A percentile compares a stretch with the other conserved stretches of the same genome.
Evolutionary conservation across 2,888 invertebrate genomes (phyloP).

Genomic region (Leptogaster cylindrica): DNA sequence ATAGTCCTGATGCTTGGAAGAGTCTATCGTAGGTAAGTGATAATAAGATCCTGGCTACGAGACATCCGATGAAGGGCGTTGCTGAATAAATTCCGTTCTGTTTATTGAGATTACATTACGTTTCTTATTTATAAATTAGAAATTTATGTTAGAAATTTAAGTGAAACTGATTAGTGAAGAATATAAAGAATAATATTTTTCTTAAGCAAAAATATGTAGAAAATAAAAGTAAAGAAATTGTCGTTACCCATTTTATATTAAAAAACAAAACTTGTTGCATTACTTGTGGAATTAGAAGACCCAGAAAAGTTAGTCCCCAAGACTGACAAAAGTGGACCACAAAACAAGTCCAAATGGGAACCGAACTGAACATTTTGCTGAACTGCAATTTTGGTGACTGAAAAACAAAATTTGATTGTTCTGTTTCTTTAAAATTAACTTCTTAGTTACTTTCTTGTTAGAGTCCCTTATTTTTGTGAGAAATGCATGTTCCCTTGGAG

Average conservation of each 20-base stretch:
- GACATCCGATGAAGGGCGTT: constrained; percentile 53
- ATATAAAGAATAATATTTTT: background rate
- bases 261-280: constrained; percentile 62
- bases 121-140: no score
- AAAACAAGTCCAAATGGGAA: constrained; percentile 62
- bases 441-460: no score
- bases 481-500: constrained; percentile 58
- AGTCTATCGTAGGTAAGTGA: constrained; percentile 50
- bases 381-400: constrained; percentile 54
- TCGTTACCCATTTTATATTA: constrained; percentile 58
- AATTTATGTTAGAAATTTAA: background rate
- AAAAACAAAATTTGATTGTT: constrained; percentile 25
- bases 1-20: constrained; percentile 49
- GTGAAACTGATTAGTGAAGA: background rate
- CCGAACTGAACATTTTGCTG: constrained; percentile 61
- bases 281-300: constrained; percentile 60
- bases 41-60: constrained; percentile 53
- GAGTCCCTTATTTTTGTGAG: constrained; percentile 49
- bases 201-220: background rate
- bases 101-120: no score
- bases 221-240: background rate
- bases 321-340: constrained; percentile 63
- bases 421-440: background rate
- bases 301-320: constrained; percentile 60
- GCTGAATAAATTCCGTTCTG: constrained; percentile 54